Conservation (phyloP, 2,113 vertebrate species). For the Sprattus sprattus region DNA sequence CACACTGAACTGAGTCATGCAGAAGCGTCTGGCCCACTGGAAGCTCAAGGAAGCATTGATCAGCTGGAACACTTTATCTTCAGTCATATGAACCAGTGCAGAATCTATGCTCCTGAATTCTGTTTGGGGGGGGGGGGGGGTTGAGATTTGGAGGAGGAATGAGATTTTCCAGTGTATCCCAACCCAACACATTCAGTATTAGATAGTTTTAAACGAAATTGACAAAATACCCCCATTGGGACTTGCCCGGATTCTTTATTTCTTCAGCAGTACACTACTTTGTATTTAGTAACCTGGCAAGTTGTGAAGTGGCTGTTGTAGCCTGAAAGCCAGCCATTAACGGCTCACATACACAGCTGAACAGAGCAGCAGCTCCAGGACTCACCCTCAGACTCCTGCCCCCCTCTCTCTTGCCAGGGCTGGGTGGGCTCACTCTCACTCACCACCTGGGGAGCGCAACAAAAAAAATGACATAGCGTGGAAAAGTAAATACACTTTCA, state of each 20-base stretch:
- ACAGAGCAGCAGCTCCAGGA: constrained; percentile 9
- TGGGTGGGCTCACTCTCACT: constrained; percentile 60
- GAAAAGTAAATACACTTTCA: neutral
- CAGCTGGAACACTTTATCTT: constrained; percentile 66
- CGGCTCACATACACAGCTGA: neutral
- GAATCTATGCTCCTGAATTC: constrained; percentile 51
- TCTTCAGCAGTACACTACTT: neutral
- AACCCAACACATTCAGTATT: neutral
- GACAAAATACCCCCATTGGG: neutral
- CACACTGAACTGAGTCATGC: constrained; percentile 74
- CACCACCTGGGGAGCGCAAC: constrained; percentile 52
- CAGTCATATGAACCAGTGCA: constrained; percentile 57
- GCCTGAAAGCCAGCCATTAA: too few species aligned
- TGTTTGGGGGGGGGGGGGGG: neutral
- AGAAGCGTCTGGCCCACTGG: constrained; percentile 74
- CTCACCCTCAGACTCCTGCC: constrained; percentile 59
- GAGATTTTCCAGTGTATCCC: neutral
- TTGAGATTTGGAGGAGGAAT: neutral
- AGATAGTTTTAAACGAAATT: neutral
- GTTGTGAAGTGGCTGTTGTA: neutral
- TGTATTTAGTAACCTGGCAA: neutral
- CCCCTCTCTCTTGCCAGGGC: constrained; percentile 40
- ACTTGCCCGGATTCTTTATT: neutral
- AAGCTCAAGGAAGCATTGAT: constrained; percentile 71
- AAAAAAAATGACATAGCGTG: neutral